These are phyloP conservation scores for Lordiphosa clarofinis DNA, from an alignment of 1,140 invertebrate species.

Conservation along the genomic window DNA sequence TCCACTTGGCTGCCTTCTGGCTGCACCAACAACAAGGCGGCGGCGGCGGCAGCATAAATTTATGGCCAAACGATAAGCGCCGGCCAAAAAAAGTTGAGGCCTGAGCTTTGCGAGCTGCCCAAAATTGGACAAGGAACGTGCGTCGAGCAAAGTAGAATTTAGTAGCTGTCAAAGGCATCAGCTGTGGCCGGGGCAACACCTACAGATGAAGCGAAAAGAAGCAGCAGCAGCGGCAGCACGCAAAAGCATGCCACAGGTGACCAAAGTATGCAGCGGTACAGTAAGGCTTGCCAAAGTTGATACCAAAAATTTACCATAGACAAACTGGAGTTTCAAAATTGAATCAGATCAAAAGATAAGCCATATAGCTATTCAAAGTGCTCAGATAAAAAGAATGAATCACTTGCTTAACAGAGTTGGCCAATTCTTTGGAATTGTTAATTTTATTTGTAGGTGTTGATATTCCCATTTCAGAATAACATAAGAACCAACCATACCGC, in stretches of 20 bases:
- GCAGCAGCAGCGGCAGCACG: slow-evolving; percentile 38
- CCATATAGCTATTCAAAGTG: no score
- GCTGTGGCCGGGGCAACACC: slow-evolving; percentile 69
- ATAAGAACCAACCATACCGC: no score
- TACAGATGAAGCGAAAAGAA: slow-evolving; percentile 40
- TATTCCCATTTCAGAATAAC: no score
- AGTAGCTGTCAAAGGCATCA: slow-evolving; percentile 76
- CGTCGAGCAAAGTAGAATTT: slow-evolving; percentile 65
- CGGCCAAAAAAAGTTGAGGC: slow-evolving; percentile 31
- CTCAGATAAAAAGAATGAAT: no score
- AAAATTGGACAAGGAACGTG: slow-evolving; percentile 75
- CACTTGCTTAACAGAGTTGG: no score
- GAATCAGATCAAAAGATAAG: no score
- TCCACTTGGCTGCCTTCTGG: slow-evolving; percentile 37
- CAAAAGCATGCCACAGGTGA: slow-evolving; percentile 58
- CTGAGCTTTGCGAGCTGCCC: slow-evolving; percentile 34
- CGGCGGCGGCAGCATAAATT: slow-evolving; percentile 48
- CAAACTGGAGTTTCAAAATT: no score
- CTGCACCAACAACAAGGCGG: slow-evolving; percentile 14
- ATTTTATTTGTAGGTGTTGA: no score
- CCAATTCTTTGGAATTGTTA: no score
- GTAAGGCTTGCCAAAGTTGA: background rate
- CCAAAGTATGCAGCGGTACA: slow-evolving; percentile 9
- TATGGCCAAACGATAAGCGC: slow-evolving; percentile 71
- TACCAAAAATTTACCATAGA: no score